These are phyloP conservation scores for Drepana arcuata DNA, from an alignment of 1,140 invertebrate genomes.

Conservation along the genomic window DNA sequence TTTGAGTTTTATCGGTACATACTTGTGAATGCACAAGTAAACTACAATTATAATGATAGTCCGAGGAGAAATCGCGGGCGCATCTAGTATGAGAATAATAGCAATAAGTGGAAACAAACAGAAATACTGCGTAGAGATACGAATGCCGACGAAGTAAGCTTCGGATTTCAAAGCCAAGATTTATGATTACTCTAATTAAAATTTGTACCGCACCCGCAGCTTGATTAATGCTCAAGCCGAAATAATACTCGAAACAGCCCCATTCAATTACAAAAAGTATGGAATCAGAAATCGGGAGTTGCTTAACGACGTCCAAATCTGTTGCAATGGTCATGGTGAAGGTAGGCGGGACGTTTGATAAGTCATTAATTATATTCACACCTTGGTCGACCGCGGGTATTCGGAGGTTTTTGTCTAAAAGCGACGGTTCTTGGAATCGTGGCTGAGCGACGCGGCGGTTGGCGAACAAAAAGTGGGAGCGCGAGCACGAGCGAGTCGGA, in stretches of 20 bases:
- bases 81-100: too few relatives aligned
- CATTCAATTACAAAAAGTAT: conserved; percentile 8
- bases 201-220: conserved; percentile 11
- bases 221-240: conserved; percentile 18
- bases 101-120: too few relatives aligned
- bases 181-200: conserved; percentile 24
- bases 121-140: too few relatives aligned
- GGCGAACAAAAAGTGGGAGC: conserved; percentile 30
- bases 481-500: conserved; percentile 28
- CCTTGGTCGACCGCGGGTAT: conserved; percentile 31
- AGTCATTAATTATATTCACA: conserved; percentile 63
- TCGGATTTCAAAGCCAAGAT: conserved; percentile 13
- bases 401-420: conserved; percentile 24
- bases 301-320: conserved; percentile 29
- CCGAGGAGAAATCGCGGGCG: too few relatives aligned
- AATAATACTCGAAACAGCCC: conserved; percentile 12
- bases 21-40: too few relatives aligned
- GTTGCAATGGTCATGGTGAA: conserved; percentile 13
- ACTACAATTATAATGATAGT: too few relatives aligned
- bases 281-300: conserved; percentile 10
- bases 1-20: too few relatives aligned
- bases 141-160: too few relatives aligned
- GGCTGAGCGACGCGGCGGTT: conserved; percentile 14
- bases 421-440: conserved; percentile 46
- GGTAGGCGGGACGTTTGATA: conserved; percentile 46